Evolutionary conservation across 2,113 vertebrate species (phyloP).

Genomic region (Uropsilus gracilis): DNA sequence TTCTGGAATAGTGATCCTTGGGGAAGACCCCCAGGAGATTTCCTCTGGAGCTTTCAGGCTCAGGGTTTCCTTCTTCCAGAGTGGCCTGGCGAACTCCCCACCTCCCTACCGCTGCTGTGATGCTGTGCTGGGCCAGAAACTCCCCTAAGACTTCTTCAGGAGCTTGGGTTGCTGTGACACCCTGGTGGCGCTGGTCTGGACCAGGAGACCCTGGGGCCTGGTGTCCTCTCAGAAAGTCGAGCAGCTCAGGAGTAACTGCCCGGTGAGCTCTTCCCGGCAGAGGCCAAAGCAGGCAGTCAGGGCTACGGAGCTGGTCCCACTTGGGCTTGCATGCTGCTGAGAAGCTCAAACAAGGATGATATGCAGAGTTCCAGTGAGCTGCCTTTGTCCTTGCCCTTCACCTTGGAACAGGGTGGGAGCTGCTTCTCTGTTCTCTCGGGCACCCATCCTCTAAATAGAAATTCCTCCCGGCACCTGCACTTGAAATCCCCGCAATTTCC

Average conservation of each 20-base stretch:
- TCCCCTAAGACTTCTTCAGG: no score
- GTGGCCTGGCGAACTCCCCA: neutral
- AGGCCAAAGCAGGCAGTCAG: no score
- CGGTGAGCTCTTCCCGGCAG: neutral
- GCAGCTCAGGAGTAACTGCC: neutral
- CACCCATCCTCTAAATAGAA: neutral
- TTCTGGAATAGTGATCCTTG: neutral
- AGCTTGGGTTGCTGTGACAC: no score
- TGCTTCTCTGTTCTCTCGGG: neutral
- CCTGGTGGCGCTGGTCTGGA: neutral
- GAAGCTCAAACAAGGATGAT: neutral
- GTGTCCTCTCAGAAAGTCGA: neutral
- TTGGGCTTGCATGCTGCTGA: neutral
- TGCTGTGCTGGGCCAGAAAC: neutral
- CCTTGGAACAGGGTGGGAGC: neutral
- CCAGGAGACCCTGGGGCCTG: neutral
- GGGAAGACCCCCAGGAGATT: neutral
- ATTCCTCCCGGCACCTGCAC: neutral
- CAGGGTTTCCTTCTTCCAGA: neutral
- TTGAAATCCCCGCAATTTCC: no score
- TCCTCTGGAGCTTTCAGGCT: neutral
- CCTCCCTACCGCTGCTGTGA: neutral
- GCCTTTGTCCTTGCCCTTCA: neutral
- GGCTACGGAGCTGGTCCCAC: neutral
- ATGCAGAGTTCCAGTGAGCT: accelerated